These are phyloP conservation scores for Coptotermes formosanus DNA, from an alignment of 1,140 invertebrate genomes.

Conservation along the genomic window DNA sequence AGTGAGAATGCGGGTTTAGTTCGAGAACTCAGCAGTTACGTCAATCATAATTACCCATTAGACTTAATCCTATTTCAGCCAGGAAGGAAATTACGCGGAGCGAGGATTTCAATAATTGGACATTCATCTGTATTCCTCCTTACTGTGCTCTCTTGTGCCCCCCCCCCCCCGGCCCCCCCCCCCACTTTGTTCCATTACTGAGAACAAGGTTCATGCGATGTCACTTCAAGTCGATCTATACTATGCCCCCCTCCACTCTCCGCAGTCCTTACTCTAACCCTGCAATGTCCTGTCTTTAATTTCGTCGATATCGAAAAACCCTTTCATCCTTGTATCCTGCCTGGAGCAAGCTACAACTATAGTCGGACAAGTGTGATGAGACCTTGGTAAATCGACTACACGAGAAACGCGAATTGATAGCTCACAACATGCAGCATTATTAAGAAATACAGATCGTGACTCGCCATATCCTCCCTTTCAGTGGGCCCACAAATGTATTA, in stretches of 20 bases:
- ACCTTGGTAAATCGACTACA: too few species aligned
- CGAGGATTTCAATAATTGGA: neutral
- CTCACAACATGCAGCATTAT: too few species aligned
- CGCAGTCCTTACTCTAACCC: neutral
- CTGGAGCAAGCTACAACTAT: neutral
- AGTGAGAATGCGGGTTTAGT: neutral
- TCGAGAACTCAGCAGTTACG: neutral
- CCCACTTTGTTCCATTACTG: neutral
- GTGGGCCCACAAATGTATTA: too few species aligned
- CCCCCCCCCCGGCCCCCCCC: neutral
- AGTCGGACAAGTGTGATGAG: neutral
- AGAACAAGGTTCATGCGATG: constrained; percentile 4
- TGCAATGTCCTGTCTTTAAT: constrained; percentile 12
- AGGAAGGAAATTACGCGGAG: neutral
- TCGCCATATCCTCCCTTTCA: too few species aligned
- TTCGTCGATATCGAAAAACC: constrained; percentile 16
- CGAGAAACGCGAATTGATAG: too few species aligned
- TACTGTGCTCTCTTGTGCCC: neutral
- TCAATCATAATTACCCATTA: constrained; percentile 10
- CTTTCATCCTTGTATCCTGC: constrained; percentile 17
- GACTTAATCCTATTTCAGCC: constrained; percentile 1
- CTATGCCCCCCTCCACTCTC: neutral
- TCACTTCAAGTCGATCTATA: neutral
- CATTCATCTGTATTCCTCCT: constrained; percentile 14
- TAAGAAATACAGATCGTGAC: too few species aligned